These are phyloP conservation scores for Aphelenchoides fujianensis DNA, from an alignment of 1,140 invertebrate species.

Conservation along the genomic window DNA sequence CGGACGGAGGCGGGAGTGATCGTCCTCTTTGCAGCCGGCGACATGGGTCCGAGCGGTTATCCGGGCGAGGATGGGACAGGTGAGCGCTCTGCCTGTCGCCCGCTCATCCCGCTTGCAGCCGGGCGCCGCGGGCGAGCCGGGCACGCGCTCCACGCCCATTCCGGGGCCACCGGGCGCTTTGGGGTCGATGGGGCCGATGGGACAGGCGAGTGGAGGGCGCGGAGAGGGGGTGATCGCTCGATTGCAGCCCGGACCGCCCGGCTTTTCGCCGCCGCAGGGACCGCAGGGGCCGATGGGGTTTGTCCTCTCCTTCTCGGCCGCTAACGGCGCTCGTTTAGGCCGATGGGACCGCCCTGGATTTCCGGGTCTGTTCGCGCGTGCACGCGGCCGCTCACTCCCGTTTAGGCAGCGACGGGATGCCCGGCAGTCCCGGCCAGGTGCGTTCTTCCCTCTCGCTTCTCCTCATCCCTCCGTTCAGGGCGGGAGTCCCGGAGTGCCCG, in stretches of 20 bases:
- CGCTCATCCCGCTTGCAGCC: not conserved
- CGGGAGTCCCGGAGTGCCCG: constrained; percentile 9
- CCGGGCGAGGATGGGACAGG: not conserved
- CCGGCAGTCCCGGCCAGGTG: constrained; percentile 18
- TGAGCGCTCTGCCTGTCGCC: not conserved
- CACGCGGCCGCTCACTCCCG: not conserved
- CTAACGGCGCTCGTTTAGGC: too few species aligned
- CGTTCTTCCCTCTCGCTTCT: too few species aligned
- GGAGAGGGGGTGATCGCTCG: too few species aligned
- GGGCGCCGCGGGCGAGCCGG: not conserved
- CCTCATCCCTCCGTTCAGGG: constrained; percentile 10
- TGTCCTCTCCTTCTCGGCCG: too few species aligned
- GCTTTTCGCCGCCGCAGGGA: too few species aligned
- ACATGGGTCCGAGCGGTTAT: not conserved
- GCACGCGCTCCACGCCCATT: not conserved
- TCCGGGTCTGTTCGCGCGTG: not conserved
- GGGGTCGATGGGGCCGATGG: not conserved
- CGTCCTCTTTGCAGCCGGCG: not conserved
- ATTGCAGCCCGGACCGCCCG: too few species aligned
- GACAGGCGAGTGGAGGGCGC: too few species aligned
- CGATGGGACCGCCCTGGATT: not conserved
- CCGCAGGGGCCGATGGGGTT: too few species aligned
- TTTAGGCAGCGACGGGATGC: constrained; percentile 22
- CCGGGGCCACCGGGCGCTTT: not conserved
- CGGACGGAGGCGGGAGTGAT: too few species aligned